Base-by-base conservation (phyloP, 2,797 vertebrate species). In the Mionectes olivaceus region DNA sequence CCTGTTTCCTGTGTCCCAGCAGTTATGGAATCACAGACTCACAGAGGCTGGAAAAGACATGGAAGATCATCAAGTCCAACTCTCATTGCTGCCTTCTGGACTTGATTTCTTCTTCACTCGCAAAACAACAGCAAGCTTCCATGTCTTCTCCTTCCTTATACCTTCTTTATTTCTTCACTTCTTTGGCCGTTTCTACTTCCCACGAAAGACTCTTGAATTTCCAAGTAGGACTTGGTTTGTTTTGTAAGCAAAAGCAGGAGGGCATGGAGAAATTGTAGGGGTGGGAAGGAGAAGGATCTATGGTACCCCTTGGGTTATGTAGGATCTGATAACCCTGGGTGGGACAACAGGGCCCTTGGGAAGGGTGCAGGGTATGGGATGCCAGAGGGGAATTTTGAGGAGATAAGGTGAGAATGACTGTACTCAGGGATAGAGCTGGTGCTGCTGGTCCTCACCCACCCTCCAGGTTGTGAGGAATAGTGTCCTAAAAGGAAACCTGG, bases 391-490 rank as follows among this genome's bases (percentile, higher is more conserved):
- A 74, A 57, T 49, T 41, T 8, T 33, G 37, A 64, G 52, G 67
- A 63, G 56, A 49, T 68, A 67, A 74, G 17, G 27, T 47, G n/a
- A 67, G 47, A 8, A 24, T 43, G 63, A 55, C 59, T 60, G 37
- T 56, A 22, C 25, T 24, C 19, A 7, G 33, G 27, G 52, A n/a
- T 19, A 19, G 50, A 33, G 59, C 8, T 33, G 6, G n/a, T 2
- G 33, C 33, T 67, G 64, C 49, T 35, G 61, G 25, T 7, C 15
- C 21, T 21, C 9, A 27, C 7, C 11, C n/a, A 14, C 6, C 5
- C 56, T 70, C 27, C 0, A 1, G 13, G 6, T 49, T 52, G 27
- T 16, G 4, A 27, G 32, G 13, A 75, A 37, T 0, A n/a, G 27
- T 2, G 12, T 33, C 11, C 13, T 10, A 27, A 28, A 74, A 27